These are phyloP conservation scores for Hippocampus abdominalis DNA, from an alignment of 2,113 vertebrate genomes.

Conservation along the genomic window DNA sequence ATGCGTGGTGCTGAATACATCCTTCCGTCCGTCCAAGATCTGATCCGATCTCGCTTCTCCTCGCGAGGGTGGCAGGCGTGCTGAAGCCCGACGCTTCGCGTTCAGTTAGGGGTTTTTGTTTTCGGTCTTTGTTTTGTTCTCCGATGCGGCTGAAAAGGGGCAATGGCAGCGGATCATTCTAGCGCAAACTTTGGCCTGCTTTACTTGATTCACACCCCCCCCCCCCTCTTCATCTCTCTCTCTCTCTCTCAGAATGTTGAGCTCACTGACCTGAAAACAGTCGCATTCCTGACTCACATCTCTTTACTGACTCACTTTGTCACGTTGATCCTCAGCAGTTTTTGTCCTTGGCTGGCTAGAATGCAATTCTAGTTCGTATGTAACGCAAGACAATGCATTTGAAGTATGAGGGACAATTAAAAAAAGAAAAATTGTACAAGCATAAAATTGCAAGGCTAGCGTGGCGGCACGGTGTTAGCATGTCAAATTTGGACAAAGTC, in stretches of 20 bases:
- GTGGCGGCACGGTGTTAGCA: too few relatives aligned
- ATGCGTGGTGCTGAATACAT: too few relatives aligned
- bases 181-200: conserved; percentile 48
- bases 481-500: too few relatives aligned
- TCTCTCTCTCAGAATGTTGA: conserved; percentile 33
- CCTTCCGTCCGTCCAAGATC: too few relatives aligned
- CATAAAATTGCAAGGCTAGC: too few relatives aligned
- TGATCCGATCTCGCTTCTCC: too few relatives aligned
- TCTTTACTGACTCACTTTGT: conserved; percentile 37
- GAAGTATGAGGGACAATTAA: not conserved
- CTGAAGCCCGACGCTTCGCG: too few relatives aligned
- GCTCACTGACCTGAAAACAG: conserved; percentile 75
- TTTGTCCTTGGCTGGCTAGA: not conserved
- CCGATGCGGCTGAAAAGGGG: conserved; percentile 21
- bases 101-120: too few relatives aligned
- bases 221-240: conserved; percentile 20
- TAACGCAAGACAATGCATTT: not conserved
- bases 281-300: conserved; percentile 63
- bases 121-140: conserved; percentile 14
- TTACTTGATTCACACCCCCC: conserved; percentile 46
- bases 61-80: too few relatives aligned
- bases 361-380: not conserved
- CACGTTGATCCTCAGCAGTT: conserved; percentile 41
- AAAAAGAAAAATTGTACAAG: too few relatives aligned
- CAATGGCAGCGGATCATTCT: conserved; percentile 38